phyloP scores from a whole-genome alignment of 2,888 invertebrate genomes.

The Reticulitermes lucifugus region DNA sequence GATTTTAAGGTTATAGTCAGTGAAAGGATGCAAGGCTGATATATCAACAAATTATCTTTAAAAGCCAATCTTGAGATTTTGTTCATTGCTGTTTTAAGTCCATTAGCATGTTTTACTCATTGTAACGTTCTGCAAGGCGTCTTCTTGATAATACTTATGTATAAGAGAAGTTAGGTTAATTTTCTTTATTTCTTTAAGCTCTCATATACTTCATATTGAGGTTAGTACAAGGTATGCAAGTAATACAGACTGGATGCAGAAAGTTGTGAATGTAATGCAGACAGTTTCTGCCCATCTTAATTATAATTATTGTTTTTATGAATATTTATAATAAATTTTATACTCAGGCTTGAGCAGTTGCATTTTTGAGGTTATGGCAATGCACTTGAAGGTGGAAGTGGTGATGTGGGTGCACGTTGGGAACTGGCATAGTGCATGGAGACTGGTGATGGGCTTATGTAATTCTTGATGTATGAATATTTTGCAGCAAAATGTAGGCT shows the following conservation, averaged over 20 bases:
- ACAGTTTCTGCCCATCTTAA: conserved; percentile 14
- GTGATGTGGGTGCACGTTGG: conserved; percentile 33
- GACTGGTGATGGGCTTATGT: conserved; percentile 36
- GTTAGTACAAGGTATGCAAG: not conserved
- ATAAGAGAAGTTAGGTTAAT: not conserved
- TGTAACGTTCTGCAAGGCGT: not conserved
- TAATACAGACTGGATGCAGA: no score
- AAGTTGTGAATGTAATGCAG: not conserved
- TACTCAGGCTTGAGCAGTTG: conserved; percentile 57
- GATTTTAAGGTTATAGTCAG: conserved; percentile 16
- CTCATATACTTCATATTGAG: conserved; percentile 23
- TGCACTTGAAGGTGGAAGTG: conserved; percentile 6
- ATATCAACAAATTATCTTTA: not conserved
- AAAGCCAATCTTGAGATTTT: not conserved
- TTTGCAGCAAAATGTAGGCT: conserved; percentile 1
- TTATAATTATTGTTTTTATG: conserved; percentile 26
- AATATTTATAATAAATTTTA: conserved; percentile 35
- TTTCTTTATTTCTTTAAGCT: not conserved
- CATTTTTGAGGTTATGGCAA: conserved; percentile 53
- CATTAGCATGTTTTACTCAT: not conserved
- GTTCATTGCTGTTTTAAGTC: not conserved
- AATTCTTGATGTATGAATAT: not conserved
- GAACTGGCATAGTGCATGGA: conserved; percentile 21
- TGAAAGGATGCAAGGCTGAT: not conserved
- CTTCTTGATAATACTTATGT: not conserved